Evolutionary conservation across 1,140 invertebrate species (phyloP), one percentile per base, ranked within the genome.

Genomic region (Drosophila chauvacae): DNA sequence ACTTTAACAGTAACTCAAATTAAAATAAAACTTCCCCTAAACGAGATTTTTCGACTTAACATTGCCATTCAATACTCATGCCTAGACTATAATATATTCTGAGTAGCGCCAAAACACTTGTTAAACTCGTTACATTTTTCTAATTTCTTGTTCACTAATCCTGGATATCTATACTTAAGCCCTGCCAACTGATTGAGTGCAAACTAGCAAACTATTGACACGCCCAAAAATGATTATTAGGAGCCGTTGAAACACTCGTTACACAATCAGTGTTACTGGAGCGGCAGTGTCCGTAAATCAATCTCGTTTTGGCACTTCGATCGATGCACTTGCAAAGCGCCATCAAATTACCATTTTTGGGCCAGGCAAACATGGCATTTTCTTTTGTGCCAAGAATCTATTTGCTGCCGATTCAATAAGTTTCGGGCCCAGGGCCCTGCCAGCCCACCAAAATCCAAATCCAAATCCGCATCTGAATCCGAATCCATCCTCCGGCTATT

Each of bases 321-420:
- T 60, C 69, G 69, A 71, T 58, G 65, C 69, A 71, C 65, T 68
- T 37, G 45, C 61, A 47, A 65, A 23, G 28, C 45, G 66, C 66
- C 69, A 72, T 60, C 68, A 60, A 73, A 73, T 73, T 60, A 73
- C 70, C 45, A 73, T 73, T 73, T 71, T 56, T 64, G 55, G 70
- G 70, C 66, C 55, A 60, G 28, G 20, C 69, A 72, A 72, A 73
- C 69, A 72, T 59, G 55, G 60, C 56, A 59, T 42, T 47, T 44
- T 51, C 59, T 37, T 37, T 60, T 47, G 63, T 63, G 42, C 63
- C 41, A 76, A 71, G 28, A 63, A 62, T 78, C 74, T 44, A 42
- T 68, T 58, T 57, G 59, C 63, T 48, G 59, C 41, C 70, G 66
- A 76, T 83, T 83, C 76, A 83, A 83, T 83, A 79, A 70, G 70